These are phyloP conservation scores for Glaucidium brasilianum DNA, from an alignment of 2,113 vertebrate genomes.

Conservation along the genomic window DNA sequence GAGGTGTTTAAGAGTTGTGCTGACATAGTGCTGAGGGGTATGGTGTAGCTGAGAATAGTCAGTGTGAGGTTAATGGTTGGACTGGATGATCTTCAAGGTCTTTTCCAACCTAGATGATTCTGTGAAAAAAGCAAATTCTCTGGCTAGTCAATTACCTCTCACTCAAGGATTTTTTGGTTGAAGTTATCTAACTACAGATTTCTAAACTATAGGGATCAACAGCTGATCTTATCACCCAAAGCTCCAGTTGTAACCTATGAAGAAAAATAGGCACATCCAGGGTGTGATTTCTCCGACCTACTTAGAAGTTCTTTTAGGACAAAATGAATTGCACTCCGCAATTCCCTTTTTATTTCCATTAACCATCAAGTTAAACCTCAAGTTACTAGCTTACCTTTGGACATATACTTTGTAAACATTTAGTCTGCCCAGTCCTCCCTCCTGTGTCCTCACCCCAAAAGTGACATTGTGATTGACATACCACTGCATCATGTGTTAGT, in stretches of 20 bases:
- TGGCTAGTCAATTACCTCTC: background rate
- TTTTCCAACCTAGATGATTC: too few relatives aligned
- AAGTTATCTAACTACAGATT: background rate
- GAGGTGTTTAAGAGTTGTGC: too few relatives aligned
- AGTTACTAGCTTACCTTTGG: background rate
- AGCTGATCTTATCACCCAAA: background rate
- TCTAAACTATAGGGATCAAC: background rate
- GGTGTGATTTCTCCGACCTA: constrained; percentile 8
- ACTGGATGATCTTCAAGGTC: too few relatives aligned
- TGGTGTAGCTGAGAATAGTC: too few relatives aligned
- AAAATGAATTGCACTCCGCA: background rate
- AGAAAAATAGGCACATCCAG: background rate
- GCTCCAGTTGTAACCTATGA: background rate
- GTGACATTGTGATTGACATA: background rate
- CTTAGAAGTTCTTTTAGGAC: background rate
- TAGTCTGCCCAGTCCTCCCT: background rate
- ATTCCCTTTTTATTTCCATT: background rate
- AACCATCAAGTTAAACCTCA: background rate
- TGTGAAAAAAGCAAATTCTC: background rate
- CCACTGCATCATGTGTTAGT: background rate
- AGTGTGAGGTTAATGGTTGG: too few relatives aligned
- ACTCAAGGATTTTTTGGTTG: background rate
- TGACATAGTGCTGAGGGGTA: too few relatives aligned
- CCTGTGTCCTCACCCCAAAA: background rate
- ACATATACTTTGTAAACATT: background rate